phyloP scores from a whole-genome alignment of 2,888 invertebrate species.

The Hydriomena furcata region DNA sequence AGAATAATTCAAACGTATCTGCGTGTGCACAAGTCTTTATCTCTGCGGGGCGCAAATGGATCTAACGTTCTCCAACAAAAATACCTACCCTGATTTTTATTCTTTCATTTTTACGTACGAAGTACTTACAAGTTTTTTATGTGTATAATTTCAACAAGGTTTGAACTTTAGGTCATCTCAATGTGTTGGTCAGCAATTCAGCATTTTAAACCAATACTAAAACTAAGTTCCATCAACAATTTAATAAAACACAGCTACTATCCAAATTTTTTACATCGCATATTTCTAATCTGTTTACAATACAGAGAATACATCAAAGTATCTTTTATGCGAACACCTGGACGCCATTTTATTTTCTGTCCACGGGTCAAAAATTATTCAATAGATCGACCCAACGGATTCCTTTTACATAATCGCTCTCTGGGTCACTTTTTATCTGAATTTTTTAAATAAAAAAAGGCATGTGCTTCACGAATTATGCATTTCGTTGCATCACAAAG shows the following conservation, averaged over 20 bases:
- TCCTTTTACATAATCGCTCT: constrained; percentile 69
- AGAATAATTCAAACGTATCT: too few species aligned
- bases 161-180: too few species aligned
- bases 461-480: constrained; percentile 82
- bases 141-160: too few species aligned
- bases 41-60: constrained; percentile 73
- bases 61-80: constrained; percentile 46
- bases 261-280: neutral
- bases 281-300: constrained; percentile 29
- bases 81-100: constrained; percentile 28
- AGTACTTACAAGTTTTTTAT: too few species aligned
- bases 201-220: too few species aligned
- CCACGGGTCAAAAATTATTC: constrained; percentile 77
- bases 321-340: constrained; percentile 74
- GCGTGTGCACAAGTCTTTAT: constrained; percentile 51
- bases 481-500: constrained; percentile 78
- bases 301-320: constrained; percentile 45
- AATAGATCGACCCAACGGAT: constrained; percentile 70
- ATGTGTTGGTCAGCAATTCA: too few species aligned
- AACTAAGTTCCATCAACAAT: too few species aligned
- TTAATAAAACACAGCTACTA: too few species aligned
- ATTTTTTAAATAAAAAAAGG: constrained; percentile 64
- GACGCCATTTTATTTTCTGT: constrained; percentile 65
- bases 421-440: constrained; percentile 74
- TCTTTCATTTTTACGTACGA: constrained; percentile 17